Evolutionary conservation across 2,797 vertebrate genomes (phyloP), one percentile per base, ranked within the genome.

Genomic region (Diplodus sargus): DNA sequence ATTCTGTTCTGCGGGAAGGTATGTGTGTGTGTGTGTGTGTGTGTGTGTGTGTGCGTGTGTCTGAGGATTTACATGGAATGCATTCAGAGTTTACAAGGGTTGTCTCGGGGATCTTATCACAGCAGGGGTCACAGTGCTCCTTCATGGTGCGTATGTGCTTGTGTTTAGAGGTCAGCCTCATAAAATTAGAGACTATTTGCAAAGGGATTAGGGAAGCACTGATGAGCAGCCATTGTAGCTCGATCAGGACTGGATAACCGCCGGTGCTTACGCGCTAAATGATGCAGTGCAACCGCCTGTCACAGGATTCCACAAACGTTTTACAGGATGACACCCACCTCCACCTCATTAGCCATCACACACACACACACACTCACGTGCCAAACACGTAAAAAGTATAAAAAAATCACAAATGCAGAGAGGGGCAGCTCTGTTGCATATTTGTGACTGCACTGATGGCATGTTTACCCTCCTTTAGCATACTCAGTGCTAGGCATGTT

Each of bases 41-140:
- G 28, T 28, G 51, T 64, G 52, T 68, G 51, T 45, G 25, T 61
- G 54, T 67, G 47, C 45, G 34, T 16, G 20, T 62, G 56, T 63
- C 2, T 10, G 25, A 23, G 69, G 34, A 16, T 70, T 68, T 66
- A 51, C 2, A 11, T 52, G 63, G 76, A 80, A 72, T 70, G 65
- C 2, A 63, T 48, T 34, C 43, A 57, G 18, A 63, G 43, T 86
- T 83, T 61, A 77, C 58, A 58, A 60, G 45, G 61, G 39, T 39
- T 65, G 60, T 76, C 39, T 60, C 42, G 49, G 1, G 45, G 78
- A 78, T 79, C 70, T 81, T 77, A 80, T 84, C 84, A 61, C 64
- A n/a, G 66, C 53, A 13, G 65, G 68, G 68, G 76, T 88, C 49
- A 58, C 51, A 57, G 30, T 67, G 48, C 42, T 25, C 57, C 64